phyloP scores from a whole-genome alignment of 2,888 invertebrate genomes.

The Lasiommata megera region DNA sequence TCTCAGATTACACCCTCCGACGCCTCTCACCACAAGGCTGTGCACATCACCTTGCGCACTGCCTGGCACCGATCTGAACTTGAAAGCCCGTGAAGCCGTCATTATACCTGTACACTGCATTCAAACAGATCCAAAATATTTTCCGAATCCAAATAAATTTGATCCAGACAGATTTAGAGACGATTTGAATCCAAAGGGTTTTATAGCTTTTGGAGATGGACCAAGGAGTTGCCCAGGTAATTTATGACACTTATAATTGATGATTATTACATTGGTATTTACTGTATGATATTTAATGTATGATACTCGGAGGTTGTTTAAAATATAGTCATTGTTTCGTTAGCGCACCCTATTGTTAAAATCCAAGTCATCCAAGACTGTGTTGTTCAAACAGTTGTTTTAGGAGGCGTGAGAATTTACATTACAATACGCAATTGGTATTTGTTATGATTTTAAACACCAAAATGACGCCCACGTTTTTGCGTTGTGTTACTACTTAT shows the following conservation, averaged over 20 bases:
- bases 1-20: slow-evolving; percentile 66
- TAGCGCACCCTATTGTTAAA: not conserved
- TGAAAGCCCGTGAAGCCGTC: slow-evolving; percentile 60
- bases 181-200: slow-evolving; percentile 57
- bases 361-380: not conserved
- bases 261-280: too few species aligned
- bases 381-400: slow-evolving; percentile 22
- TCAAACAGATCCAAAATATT: slow-evolving; percentile 62
- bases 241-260: not conserved
- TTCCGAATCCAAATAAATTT: slow-evolving; percentile 66
- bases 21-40: slow-evolving; percentile 67
- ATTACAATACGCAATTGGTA: too few species aligned
- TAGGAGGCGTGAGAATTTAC: slow-evolving; percentile 2
- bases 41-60: slow-evolving; percentile 64
- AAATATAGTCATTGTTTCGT: not conserved
- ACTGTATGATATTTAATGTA: too few species aligned
- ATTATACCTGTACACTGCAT: slow-evolving; percentile 68
- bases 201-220: slow-evolving; percentile 70
- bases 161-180: slow-evolving; percentile 64
- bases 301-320: not conserved
- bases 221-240: slow-evolving; percentile 73
- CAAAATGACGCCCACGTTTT: too few species aligned
- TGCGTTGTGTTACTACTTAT: too few species aligned
- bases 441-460: too few species aligned
- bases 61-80: slow-evolving; percentile 49